Conservation (phyloP, 2,888 invertebrate species). For the Hemaris fuciformis region DNA sequence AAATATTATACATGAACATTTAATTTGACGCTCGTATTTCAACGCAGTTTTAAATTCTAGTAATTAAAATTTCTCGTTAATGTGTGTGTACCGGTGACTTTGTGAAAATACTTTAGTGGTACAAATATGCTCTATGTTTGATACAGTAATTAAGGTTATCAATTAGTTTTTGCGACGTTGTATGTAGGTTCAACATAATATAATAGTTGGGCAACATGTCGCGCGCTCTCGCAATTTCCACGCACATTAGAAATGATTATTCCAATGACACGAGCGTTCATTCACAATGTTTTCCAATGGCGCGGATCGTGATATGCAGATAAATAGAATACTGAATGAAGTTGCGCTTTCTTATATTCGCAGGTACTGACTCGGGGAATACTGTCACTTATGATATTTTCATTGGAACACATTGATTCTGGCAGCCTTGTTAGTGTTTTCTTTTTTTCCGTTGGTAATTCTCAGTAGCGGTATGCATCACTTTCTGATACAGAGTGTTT, state of each 20-base stretch:
- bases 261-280: not conserved
- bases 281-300: not conserved
- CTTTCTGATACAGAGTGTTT: too few relatives aligned
- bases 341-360: not conserved
- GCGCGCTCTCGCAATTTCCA: not conserved
- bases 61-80: not conserved
- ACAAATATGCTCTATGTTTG: not conserved
- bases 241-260: not conserved
- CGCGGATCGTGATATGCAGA: not conserved
- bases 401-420: too few relatives aligned
- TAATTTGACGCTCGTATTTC: not conserved
- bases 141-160: not conserved
- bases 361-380: not conserved
- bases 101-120: too few relatives aligned
- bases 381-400: too few relatives aligned
- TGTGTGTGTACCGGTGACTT: not conserved
- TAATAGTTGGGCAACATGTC: not conserved
- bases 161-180: not conserved
- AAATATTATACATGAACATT: not conserved
- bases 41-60: not conserved
- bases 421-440: too few relatives aligned
- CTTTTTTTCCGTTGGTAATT: too few relatives aligned
- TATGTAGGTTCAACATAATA: not conserved
- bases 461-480: too few relatives aligned
- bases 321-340: not conserved